These are phyloP conservation scores for Columba guinea DNA, from an alignment of 2,797 vertebrate genomes.

Conservation along the genomic window DNA sequence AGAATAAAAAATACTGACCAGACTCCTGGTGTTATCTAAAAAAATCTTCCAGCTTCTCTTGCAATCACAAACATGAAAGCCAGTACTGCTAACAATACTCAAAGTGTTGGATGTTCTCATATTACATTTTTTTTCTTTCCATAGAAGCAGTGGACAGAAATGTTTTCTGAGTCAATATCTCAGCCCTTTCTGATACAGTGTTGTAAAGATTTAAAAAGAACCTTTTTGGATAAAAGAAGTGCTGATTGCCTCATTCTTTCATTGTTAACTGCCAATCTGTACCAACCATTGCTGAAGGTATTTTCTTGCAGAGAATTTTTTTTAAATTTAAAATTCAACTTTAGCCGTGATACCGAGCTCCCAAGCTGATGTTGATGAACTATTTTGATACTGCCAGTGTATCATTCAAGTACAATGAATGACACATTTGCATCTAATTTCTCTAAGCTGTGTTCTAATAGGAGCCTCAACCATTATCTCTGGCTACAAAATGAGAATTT, in stretches of 20 bases:
- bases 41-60: fast-evolving
- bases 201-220: neutral
- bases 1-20: neutral
- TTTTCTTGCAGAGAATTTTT: neutral
- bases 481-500: neutral
- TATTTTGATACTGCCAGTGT: neutral
- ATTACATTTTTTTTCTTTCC: neutral
- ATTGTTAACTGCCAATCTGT: neutral
- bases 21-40: neutral
- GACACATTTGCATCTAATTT: neutral
- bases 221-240: neutral
- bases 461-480: neutral
- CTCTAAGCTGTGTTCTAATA: neutral
- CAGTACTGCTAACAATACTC: neutral
- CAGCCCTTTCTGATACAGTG: neutral
- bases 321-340: neutral
- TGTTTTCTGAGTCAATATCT: neutral
- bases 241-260: neutral
- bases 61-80: neutral
- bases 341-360: neutral
- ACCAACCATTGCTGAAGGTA: neutral
- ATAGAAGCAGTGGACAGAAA: neutral
- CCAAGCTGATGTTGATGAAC: neutral
- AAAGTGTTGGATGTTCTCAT: neutral
- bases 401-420: neutral